Evolutionary conservation across 2,797 vertebrate species (phyloP).

Genomic region (Brotula barbata): DNA sequence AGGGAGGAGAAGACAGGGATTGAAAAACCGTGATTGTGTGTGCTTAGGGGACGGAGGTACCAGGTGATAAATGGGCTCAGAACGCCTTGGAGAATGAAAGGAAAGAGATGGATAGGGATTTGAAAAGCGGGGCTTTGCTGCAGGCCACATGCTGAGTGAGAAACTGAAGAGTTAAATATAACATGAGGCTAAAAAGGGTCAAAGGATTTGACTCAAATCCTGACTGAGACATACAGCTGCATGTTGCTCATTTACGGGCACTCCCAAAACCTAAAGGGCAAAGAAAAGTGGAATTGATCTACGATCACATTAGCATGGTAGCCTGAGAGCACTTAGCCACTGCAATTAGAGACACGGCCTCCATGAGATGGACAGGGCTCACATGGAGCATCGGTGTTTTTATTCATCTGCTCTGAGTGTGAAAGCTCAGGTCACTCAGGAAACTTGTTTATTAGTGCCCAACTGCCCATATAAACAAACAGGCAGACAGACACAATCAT

Average conservation of each 20-base stretch:
- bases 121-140: slow-evolving; percentile 28
- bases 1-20: slow-evolving; percentile 15
- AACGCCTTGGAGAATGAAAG: slow-evolving; percentile 26
- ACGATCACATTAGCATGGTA: slow-evolving; percentile 79
- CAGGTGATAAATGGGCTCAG: slow-evolving; percentile 48
- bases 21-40: slow-evolving; percentile 35
- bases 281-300: slow-evolving; percentile 73
- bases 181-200: slow-evolving; percentile 20
- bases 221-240: slow-evolving; percentile 37
- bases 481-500: not conserved
- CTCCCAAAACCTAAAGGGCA: slow-evolving; percentile 61
- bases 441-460: slow-evolving; percentile 19
- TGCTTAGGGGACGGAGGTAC: slow-evolving; percentile 25
- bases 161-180: slow-evolving; percentile 45
- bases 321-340: slow-evolving; percentile 79
- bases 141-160: slow-evolving; percentile 25
- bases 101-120: slow-evolving; percentile 29
- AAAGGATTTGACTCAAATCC: slow-evolving; percentile 29
- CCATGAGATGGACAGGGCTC: slow-evolving; percentile 64
- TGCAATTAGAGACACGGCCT: slow-evolving; percentile 78
- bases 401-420: slow-evolving; percentile 16
- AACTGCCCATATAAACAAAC: slow-evolving; percentile 32
- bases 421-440: slow-evolving; percentile 33
- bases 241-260: slow-evolving; percentile 61
- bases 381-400: slow-evolving; percentile 40